Evolutionary conservation across 2,113 vertebrate genomes (phyloP), one percentile per base, ranked within the genome.

Genomic region (Tupaia tana): DNA sequence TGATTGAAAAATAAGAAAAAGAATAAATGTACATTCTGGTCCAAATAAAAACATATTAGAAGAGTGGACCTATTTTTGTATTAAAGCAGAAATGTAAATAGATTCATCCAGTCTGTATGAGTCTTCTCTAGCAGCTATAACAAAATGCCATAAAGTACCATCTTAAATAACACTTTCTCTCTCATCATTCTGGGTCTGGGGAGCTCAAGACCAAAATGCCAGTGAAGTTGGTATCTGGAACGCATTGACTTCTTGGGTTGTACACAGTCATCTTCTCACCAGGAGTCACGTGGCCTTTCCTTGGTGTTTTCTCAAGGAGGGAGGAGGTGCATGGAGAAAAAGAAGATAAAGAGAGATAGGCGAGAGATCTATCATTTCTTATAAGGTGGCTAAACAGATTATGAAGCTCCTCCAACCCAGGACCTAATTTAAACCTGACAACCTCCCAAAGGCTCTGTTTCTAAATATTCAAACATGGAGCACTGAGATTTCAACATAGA

Each of bases 281-380:
- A 0, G 52, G 22, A 24, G 5, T 70, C 52, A 61, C 8, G 1
- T 58, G 24, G 3, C 0, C 64, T 59, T 64, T 29, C 4, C 14
- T 67, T n/a, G 29, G 0, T 74, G 2, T 34, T 6, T 66, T 3
- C 6, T 61, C 34, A 43, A 43, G 5, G 43, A 43, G 43, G 43
- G 43, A 43, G 43, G 43, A 43, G 43, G 43, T 43, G 43, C 43
- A 79, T 14, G 43, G 19, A 52, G 24, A 84, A 7, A 29, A 7
- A n/a, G 18, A 34, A 6, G 43, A 43, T 43, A 43, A 27, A 31
- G 14, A 73, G 66, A 71, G 19, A 61, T 27, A 43, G 43, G 43
- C 5, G 43, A 43, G 43, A 43, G 5, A 43, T 43, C 19, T 89
- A 19, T 24, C 22, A 19, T 1, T 81, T 54, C 19, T 25, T 56